phyloP scores from a whole-genome alignment of 2,888 invertebrate genomes.

The Meteorus cinctellus region DNA sequence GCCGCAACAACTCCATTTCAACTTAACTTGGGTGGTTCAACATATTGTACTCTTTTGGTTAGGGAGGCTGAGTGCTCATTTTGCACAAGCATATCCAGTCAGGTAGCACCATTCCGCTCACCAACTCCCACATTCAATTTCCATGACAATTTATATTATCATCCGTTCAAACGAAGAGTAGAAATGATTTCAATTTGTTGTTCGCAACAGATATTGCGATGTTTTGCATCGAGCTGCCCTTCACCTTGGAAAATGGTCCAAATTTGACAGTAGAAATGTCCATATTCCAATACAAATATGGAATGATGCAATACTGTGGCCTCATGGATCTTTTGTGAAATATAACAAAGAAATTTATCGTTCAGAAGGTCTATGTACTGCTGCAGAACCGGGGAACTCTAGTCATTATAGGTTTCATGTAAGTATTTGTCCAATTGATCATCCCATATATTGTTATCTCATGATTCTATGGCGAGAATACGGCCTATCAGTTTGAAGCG shows the following conservation, averaged over 20 bases:
- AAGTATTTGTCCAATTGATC: conserved; percentile 72
- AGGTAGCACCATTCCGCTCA: conserved; percentile 64
- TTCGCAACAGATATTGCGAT: conserved; percentile 81
- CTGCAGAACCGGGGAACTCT: conserved; percentile 89
- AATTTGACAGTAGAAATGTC: conserved; percentile 76
- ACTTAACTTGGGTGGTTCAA: conserved; percentile 87
- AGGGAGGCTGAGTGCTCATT: conserved; percentile 80
- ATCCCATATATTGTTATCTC: not conserved
- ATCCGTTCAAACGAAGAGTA: conserved; percentile 24
- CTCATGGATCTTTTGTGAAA: conserved; percentile 83
- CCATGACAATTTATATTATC: conserved; percentile 27
- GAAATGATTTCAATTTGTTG: conserved; percentile 35
- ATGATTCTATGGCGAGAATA: no score
- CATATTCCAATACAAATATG: conserved; percentile 76
- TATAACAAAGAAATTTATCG: conserved; percentile 83
- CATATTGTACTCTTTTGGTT: conserved; percentile 90
- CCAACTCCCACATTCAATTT: conserved; percentile 20
- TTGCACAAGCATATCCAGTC: conserved; percentile 77
- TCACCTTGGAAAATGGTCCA: conserved; percentile 89
- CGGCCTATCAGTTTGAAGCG: no score
- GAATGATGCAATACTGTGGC: conserved; percentile 81
- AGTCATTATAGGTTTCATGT: conserved; percentile 91
- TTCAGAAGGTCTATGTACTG: conserved; percentile 86
- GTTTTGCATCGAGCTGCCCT: conserved; percentile 91
- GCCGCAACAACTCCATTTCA: conserved; percentile 80